Evolutionary conservation across 2,797 vertebrate species (phyloP), one percentile per base, ranked within the genome.

Genomic region (Smutsia temminckii): DNA sequence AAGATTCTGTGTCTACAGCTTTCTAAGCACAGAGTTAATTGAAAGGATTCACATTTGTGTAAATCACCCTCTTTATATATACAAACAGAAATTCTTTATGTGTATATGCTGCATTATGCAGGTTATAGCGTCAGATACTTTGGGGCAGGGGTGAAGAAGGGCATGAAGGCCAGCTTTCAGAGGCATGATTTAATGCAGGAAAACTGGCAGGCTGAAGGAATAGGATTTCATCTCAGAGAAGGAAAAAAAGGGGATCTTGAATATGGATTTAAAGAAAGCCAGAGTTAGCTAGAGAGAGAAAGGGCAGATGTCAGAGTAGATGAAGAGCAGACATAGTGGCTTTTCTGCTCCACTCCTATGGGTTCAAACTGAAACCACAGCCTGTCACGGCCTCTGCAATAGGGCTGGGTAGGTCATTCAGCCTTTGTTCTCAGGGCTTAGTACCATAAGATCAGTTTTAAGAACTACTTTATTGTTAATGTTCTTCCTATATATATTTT

Each of bases 101-200:
- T 94, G 92, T 96, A 95, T 94, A 95, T 97, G 95, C 97, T 80
- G 37, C 81, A 72, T 97, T 96, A 95, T 66, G 57, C 63, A 80
- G 96, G 94, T 84, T 96, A 72, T 61, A 91, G 85, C 89, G 0
- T 80, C 85, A 72, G 96, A 86, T 72, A 91, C 92, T 96, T 88
- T 42, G 86, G 97, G 97, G 97, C 97, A 98, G 89, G 96, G 97
- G 97, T 98, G 97, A 97, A 72, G 95, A 90, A 96, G 97, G 96
- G 91, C 95, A 90, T 96, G 85, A 69, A 95, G 97, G 97, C 75
- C 94, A 98, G 85, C 94, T 95, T 96, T 96, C 97, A 98, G 95
- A 40, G 55, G 95, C 40, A 92, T 98, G 97, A 98, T 98, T 98
- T 98, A 98, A 95, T 94, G 96, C 97, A 97, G 97, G 97, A 97